These are phyloP conservation scores for Megamerina dolium DNA, from an alignment of 2,888 invertebrate species.

Conservation along the genomic window DNA sequence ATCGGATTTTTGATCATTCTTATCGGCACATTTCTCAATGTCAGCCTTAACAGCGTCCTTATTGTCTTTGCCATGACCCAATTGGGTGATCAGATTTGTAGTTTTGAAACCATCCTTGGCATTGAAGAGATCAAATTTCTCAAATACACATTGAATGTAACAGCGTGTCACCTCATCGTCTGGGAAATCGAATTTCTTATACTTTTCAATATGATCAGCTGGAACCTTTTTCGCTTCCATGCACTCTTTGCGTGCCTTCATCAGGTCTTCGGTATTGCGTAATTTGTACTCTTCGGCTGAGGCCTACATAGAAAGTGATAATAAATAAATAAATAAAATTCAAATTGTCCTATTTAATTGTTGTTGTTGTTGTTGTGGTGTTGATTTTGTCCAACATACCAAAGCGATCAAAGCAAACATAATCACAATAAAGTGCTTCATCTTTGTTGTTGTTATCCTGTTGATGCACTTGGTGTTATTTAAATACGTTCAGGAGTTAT, in stretches of 20 bases:
- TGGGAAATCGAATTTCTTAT: constrained; percentile 43
- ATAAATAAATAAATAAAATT: too few relatives aligned
- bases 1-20: constrained; percentile 43
- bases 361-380: too few relatives aligned
- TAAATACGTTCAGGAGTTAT: neutral
- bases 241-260: constrained; percentile 44
- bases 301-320: constrained; percentile 27
- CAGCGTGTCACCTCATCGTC: constrained; percentile 47
- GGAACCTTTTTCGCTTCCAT: constrained; percentile 40
- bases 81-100: constrained; percentile 44
- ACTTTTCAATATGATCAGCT: constrained; percentile 42
- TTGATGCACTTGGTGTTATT: too few relatives aligned
- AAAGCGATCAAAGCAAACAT: constrained; percentile 41
- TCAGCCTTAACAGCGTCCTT: constrained; percentile 42
- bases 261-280: constrained; percentile 44
- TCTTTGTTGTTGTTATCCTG: constrained; percentile 22
- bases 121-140: constrained; percentile 47
- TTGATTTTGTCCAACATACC: too few relatives aligned
- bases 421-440: constrained; percentile 43
- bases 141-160: constrained; percentile 47
- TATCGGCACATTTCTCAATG: constrained; percentile 45
- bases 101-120: constrained; percentile 43
- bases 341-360: neutral
- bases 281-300: constrained; percentile 42
- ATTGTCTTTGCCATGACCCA: constrained; percentile 43